A percentile compares a stretch with the other conserved stretches of the same genome.
These are phyloP conservation scores for Cygnus atratus DNA, from an alignment of 2,113 vertebrate species.

Conservation along the genomic window DNA sequence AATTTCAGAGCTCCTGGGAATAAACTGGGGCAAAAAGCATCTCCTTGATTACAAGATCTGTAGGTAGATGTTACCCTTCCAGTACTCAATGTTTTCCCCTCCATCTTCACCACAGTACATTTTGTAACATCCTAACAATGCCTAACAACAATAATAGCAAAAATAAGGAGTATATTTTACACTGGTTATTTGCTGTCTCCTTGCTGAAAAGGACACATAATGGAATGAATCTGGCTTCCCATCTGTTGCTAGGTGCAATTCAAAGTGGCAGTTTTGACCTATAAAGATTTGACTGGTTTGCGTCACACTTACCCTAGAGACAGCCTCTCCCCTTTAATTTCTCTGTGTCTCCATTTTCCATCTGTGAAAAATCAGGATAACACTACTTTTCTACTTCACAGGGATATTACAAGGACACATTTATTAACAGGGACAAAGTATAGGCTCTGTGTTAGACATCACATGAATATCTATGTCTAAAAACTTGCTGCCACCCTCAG, in stretches of 20 bases:
- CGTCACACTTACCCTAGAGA: slow-evolving; percentile 66
- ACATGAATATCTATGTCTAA: background rate
- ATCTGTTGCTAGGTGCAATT: slow-evolving; percentile 73
- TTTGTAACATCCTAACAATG: slow-evolving; percentile 4
- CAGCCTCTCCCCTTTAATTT: slow-evolving; percentile 65
- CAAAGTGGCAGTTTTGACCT: slow-evolving; percentile 69
- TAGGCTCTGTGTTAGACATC: background rate
- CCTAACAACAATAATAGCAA: slow-evolving; percentile 49
- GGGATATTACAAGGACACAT: slow-evolving; percentile 40
- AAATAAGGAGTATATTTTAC: slow-evolving; percentile 36
- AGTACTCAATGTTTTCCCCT: background rate
- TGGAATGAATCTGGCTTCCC: slow-evolving; percentile 67
- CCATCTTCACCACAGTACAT: background rate
- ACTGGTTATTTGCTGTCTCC: slow-evolving; percentile 29
- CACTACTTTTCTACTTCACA: slow-evolving; percentile 41
- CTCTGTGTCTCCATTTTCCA: slow-evolving; percentile 54
- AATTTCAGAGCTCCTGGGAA: slow-evolving; percentile 41
- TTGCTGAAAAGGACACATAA: slow-evolving; percentile 56
- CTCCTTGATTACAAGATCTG: slow-evolving; percentile 24
- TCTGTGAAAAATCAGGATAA: slow-evolving; percentile 68
- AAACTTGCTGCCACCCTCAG: background rate
- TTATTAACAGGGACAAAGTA: slow-evolving; percentile 18
- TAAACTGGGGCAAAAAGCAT: background rate
- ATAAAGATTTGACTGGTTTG: slow-evolving; percentile 69
- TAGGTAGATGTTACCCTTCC: slow-evolving; percentile 54